Conservation (phyloP, 1,140 invertebrate species). For the Brachionus rubens region DNA sequence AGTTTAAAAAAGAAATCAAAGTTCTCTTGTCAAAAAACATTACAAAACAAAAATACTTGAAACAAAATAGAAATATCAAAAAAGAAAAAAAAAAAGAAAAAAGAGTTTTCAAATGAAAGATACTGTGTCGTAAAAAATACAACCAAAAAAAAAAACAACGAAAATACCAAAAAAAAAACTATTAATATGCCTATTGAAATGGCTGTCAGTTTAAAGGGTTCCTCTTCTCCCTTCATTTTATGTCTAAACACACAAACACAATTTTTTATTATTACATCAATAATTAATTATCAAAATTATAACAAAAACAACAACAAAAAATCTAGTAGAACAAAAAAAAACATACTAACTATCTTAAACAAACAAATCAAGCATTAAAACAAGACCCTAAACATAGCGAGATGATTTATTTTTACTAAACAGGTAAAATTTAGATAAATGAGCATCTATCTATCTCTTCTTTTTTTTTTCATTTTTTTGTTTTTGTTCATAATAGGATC, state of each 20-base stretch:
- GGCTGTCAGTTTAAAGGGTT: neutral
- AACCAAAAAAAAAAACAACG: too few species aligned
- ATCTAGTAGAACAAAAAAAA: too few species aligned
- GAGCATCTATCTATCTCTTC: too few species aligned
- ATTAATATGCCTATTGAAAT: neutral
- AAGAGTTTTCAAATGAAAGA: too few species aligned
- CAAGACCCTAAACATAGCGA: too few species aligned
- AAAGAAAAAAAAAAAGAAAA: too few species aligned
- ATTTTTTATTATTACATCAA: neutral
- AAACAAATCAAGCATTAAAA: constrained; percentile 30
- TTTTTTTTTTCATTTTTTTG: too few species aligned
- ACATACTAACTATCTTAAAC: neutral
- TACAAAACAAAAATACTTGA: too few species aligned
- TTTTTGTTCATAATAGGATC: constrained; percentile 23
- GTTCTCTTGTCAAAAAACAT: too few species aligned
- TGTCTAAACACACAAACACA: neutral
- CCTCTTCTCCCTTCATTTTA: neutral
- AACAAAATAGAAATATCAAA: too few species aligned
- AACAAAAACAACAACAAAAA: neutral
- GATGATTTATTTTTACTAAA: constrained; percentile 22
- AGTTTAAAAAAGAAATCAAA: too few species aligned
- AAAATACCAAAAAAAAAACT: too few species aligned
- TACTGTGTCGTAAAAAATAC: neutral
- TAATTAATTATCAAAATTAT: constrained; percentile 28
- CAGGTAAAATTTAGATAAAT: constrained; percentile 39